Evolutionary conservation across 2,797 vertebrate species (phyloP).

Genomic region (Aotus griseimembra): DNA sequence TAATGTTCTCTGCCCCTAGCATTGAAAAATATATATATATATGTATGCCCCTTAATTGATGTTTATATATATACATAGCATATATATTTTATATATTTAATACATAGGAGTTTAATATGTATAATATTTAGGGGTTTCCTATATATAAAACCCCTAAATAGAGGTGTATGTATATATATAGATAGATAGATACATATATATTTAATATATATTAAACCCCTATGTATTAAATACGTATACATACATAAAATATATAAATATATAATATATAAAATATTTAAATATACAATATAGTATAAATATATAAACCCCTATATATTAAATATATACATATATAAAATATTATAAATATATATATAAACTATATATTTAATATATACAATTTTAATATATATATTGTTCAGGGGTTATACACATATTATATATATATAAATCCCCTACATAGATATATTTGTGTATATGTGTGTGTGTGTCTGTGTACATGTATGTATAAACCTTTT

Average conservation of each 20-base stretch:
- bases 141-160: background rate
- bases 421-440: background rate
- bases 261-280: no score
- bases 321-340: no score
- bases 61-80: background rate
- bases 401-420: background rate
- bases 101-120: background rate
- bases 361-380: background rate
- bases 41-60: background rate
- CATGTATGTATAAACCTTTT: background rate
- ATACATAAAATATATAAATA: no score
- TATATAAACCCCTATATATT: no score
- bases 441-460: background rate
- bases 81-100: background rate
- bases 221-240: no score
- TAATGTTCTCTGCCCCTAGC: background rate
- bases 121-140: background rate
- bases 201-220: no score
- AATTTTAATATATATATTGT: background rate
- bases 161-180: background rate
- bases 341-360: no score
- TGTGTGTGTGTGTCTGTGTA: background rate
- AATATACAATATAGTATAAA: no score
- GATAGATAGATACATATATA: no score
- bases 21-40: background rate